Conservation (phyloP, 2,797 vertebrate genomes). For the Mus minutoides region DNA sequence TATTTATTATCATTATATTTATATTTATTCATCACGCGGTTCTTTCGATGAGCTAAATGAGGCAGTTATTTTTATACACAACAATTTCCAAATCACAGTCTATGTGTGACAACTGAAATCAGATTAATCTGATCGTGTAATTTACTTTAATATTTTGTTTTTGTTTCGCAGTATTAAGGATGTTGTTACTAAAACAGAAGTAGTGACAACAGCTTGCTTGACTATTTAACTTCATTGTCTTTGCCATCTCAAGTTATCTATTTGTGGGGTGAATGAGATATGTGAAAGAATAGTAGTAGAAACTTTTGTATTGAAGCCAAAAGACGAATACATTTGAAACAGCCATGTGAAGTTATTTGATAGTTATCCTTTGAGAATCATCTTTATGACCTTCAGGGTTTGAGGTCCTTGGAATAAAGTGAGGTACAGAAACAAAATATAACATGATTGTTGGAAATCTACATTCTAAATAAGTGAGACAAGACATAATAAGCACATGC, state of each 20-base stretch:
- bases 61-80: conserved; percentile 51
- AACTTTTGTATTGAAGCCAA: conserved; percentile 8
- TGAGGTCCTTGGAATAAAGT: background rate
- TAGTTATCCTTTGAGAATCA: background rate
- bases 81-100: conserved; percentile 56
- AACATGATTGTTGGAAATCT: background rate
- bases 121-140: conserved; percentile 28
- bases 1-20: conserved; percentile 48
- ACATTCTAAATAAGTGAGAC: background rate
- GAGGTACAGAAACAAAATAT: background rate
- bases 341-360: background rate
- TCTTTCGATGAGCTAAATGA: conserved; percentile 54
- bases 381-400: background rate
- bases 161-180: background rate
- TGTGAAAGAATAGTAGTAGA: background rate
- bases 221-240: background rate
- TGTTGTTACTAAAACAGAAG: conserved; percentile 19
- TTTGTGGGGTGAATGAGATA: background rate
- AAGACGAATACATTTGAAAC: conserved; percentile 31
- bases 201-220: background rate
- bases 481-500: background rate
- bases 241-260: background rate
- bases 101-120: conserved; percentile 47
- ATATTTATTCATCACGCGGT: conserved; percentile 44
- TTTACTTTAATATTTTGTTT: conserved; percentile 52